A percentile compares a stretch with the other conserved stretches of the same genome.
Conservation (phyloP, 2,888 invertebrate species). For the Tricholauxania praeusta region DNA sequence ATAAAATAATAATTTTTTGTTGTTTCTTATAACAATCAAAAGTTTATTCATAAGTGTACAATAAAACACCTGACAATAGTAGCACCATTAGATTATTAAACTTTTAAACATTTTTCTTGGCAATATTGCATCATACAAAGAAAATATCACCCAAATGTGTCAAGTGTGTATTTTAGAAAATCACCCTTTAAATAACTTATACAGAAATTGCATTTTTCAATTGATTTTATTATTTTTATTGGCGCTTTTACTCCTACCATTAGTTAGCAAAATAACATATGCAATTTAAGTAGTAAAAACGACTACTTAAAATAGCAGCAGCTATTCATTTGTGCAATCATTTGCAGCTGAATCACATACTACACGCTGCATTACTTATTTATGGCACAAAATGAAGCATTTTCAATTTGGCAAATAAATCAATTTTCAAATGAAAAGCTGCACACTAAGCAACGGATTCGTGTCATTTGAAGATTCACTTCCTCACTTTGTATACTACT, state of each 20-base stretch:
- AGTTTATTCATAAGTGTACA: too few species aligned
- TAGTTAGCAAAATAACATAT: conserved; percentile 5
- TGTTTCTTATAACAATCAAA: too few species aligned
- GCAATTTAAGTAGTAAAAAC: background rate
- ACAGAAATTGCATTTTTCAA: background rate
- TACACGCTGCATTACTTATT: conserved; percentile 16
- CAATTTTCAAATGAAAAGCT: conserved; percentile 31
- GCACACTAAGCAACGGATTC: background rate
- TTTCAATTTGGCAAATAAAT: conserved; percentile 28
- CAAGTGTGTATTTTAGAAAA: conserved; percentile 14
- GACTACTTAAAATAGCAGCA: background rate
- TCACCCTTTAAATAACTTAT: conserved; percentile 6
- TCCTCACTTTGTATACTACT: background rate
- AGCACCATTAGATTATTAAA: too few species aligned
- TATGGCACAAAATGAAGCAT: conserved; percentile 19
- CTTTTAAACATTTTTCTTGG: too few species aligned
- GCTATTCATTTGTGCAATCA: too few species aligned
- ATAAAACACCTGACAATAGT: too few species aligned
- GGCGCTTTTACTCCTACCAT: background rate
- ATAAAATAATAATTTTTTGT: too few species aligned
- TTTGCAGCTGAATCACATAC: background rate
- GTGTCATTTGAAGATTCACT: background rate
- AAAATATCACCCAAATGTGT: background rate
- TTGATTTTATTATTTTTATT: background rate
- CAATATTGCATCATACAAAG: too few species aligned